These are phyloP conservation scores for Camponotus pennsylvanicus DNA, from an alignment of 1,140 invertebrate genomes.

Conservation along the genomic window DNA sequence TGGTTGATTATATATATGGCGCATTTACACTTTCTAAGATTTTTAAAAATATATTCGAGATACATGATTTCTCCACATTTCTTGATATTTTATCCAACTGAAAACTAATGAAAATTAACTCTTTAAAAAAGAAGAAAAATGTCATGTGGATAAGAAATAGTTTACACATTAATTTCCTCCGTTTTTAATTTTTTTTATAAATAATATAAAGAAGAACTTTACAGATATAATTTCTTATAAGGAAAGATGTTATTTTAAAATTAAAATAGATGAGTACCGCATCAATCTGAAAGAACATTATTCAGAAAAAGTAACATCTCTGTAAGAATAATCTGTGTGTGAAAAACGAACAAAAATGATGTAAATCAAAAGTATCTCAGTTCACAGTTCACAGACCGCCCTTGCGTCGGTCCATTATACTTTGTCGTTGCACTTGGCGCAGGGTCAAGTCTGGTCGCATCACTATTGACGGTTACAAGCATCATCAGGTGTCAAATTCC, in stretches of 20 bases:
- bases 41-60: neutral
- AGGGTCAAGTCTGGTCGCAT: slow-evolving; percentile 17
- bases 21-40: neutral
- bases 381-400: slow-evolving; percentile 25
- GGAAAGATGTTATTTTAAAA: too few species aligned
- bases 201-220: too few species aligned
- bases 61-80: neutral
- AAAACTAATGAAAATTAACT: neutral
- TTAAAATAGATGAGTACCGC: too few species aligned
- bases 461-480: neutral
- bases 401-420: slow-evolving; percentile 8
- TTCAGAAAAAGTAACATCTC: neutral
- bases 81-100: too few species aligned
- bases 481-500: neutral
- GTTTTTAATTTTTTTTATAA: too few species aligned
- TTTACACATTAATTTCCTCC: too few species aligned
- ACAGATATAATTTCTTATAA: too few species aligned
- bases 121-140: neutral
- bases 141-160: too few species aligned
- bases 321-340: neutral
- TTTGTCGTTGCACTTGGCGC: slow-evolving; percentile 37
- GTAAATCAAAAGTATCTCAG: neutral
- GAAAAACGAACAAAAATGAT: slow-evolving; percentile 1
- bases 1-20: neutral
- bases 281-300: too few species aligned